Evolutionary conservation across 1,140 invertebrate genomes (phyloP), one percentile per base, ranked within the genome.

Genomic region (Plutomurus gul): DNA sequence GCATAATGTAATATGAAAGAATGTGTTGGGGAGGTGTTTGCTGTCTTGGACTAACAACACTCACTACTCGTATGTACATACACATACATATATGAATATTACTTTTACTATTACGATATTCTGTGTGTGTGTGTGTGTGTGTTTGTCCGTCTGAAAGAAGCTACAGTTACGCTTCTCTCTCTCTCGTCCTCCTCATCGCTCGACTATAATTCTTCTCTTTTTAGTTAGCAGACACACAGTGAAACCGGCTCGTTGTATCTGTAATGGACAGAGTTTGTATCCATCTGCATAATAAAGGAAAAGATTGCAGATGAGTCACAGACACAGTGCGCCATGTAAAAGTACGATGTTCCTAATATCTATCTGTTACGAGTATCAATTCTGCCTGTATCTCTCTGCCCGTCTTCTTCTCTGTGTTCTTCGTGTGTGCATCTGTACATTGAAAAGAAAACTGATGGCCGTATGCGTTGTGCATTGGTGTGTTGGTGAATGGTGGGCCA

Each of bases 1-100:
- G 25, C 70, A 72, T 72, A 72, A 72, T 72, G 70, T 43, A 43
- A 72, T 39, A 72, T 72, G 70, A 72, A 72, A 43, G 70, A 72
- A 72, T 72, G 70, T 72, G 70, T 72, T 72, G 18, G 70, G 70
- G 70, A 72, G 70, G 70, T 72, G 70, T 72, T 43, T 72, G 20
- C 27, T 65, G 56, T 65, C 56, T 65, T 65, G 56, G 56, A 36
- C 56, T 33, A 65, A 65, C 56, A 65, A 65, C 25, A 65, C 27
- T 30, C n/a, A n/a, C n/a, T n/a, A n/a, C n/a, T n/a, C n/a, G n/a
- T n/a, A n/a, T n/a, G n/a, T n/a, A n/a, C n/a, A n/a, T n/a, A n/a
- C n/a, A n/a, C n/a, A n/a, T n/a, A n/a, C n/a, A n/a, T n/a, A n/a
- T n/a, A 65, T 33, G 56, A 25, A 65, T 65, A 65, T 33, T 65